phyloP scores from a whole-genome alignment of 2,797 vertebrate species.

The Enteromius radiatus region DNA sequence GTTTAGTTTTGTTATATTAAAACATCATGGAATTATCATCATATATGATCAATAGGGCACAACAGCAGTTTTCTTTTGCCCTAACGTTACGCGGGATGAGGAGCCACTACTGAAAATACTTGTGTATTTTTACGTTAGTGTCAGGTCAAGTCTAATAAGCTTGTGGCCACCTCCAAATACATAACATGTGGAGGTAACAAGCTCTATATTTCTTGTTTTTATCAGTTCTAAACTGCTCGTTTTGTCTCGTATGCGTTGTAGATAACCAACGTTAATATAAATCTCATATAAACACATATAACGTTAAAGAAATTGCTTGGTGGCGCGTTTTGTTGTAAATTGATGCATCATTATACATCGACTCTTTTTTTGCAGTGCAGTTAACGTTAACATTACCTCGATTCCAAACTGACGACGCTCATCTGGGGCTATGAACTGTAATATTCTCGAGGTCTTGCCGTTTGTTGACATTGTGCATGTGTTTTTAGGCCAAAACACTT shows the following conservation, averaged over 20 bases:
- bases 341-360: background rate
- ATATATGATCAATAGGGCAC: background rate
- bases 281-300: background rate
- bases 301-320: background rate
- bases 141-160: background rate
- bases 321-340: background rate
- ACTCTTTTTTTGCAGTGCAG: too few species aligned
- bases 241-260: background rate
- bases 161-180: background rate
- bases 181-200: background rate
- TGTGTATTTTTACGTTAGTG: background rate
- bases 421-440: slow-evolving; percentile 54
- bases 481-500: background rate
- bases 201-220: background rate
- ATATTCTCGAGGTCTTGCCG: slow-evolving; percentile 53
- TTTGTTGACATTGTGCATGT: slow-evolving; percentile 56
- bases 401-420: slow-evolving; percentile 51
- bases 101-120: background rate
- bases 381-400: slow-evolving; percentile 43
- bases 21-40: background rate
- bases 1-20: background rate
- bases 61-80: background rate
- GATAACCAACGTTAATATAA: background rate
- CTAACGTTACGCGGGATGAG: background rate
- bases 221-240: background rate